phyloP scores from a whole-genome alignment of 2,113 vertebrate species.

The Vombatus ursinus region DNA sequence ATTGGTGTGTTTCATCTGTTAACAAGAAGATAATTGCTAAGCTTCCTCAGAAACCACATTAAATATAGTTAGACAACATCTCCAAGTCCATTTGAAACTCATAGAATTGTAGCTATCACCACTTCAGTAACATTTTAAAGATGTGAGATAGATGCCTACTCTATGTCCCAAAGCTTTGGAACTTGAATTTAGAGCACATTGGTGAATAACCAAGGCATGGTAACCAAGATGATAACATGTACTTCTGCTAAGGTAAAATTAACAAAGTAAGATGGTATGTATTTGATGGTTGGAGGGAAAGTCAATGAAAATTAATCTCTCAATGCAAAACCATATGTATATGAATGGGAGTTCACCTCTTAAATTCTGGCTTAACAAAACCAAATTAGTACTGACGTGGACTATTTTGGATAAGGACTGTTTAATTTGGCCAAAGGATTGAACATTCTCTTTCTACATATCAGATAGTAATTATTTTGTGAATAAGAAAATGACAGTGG shows the following conservation, averaged over 20 bases:
- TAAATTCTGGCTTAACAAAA: not conserved
- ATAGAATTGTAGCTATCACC: not conserved
- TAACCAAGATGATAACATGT: not conserved
- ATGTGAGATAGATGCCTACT: not conserved
- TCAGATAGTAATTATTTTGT: not conserved
- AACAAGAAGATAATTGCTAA: not conserved
- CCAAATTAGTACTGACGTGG: not conserved
- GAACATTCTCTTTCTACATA: not conserved
- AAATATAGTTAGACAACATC: not conserved
- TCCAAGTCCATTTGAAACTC: not conserved
- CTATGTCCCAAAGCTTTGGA: not conserved
- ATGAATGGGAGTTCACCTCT: not conserved
- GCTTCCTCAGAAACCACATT: not conserved
- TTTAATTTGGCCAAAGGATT: not conserved
- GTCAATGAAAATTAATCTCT: not conserved
- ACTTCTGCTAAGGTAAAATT: not conserved
- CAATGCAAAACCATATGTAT: not conserved
- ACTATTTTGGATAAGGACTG: not conserved
- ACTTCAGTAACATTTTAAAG: not conserved
- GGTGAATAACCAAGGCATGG: not conserved
- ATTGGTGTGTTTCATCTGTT: not conserved
- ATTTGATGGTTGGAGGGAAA: not conserved
- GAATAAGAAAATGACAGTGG: not conserved
- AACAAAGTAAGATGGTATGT: not conserved
- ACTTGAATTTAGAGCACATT: not conserved